A percentile compares a stretch with the other conserved stretches of the same genome.
Conservation (phyloP, 92 coral and sea anemone genomes). For the Porites lobata region DNA sequence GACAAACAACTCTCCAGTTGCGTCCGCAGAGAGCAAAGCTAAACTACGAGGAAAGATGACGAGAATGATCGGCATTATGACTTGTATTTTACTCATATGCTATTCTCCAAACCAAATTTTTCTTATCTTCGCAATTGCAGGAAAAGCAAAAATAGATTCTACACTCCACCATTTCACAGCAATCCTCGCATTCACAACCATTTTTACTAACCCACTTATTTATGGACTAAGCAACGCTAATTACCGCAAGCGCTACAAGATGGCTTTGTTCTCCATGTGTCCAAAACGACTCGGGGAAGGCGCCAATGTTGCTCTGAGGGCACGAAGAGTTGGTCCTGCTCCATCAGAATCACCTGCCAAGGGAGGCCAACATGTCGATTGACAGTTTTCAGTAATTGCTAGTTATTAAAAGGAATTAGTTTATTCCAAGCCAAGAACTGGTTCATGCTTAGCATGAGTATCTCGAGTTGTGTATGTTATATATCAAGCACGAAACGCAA, state of each 20-base stretch:
- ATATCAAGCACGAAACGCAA: no score
- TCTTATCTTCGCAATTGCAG: background rate
- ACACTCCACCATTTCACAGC: no score
- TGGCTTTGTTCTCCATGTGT: background rate
- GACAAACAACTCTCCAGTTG: background rate
- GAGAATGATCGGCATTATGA: no score
- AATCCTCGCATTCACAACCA: slow-evolving; percentile 65
- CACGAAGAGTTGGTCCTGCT: background rate
- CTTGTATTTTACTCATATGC: no score
- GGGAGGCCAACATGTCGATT: no score
- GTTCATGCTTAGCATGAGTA: no score
- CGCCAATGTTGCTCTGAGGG: background rate
- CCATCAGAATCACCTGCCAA: background rate
- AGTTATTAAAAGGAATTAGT: no score
- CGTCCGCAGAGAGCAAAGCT: slow-evolving; percentile 33
- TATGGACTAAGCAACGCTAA: slow-evolving; percentile 33
- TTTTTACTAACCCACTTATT: slow-evolving; percentile 67
- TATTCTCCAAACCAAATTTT: slow-evolving; percentile 61
- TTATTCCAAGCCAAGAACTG: no score
- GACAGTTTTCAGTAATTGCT: no score
- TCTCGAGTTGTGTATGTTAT: no score
- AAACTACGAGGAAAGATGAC: no score
- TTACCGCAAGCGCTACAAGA: slow-evolving; percentile 69
- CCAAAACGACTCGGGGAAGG: background rate
- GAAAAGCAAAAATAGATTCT: slow-evolving; percentile 18